Percentiles rank a stretch among this genome's conserved stretches.
These are phyloP conservation scores for Danio choprae DNA, from an alignment of 2,797 vertebrate genomes.

Conservation along the genomic window DNA sequence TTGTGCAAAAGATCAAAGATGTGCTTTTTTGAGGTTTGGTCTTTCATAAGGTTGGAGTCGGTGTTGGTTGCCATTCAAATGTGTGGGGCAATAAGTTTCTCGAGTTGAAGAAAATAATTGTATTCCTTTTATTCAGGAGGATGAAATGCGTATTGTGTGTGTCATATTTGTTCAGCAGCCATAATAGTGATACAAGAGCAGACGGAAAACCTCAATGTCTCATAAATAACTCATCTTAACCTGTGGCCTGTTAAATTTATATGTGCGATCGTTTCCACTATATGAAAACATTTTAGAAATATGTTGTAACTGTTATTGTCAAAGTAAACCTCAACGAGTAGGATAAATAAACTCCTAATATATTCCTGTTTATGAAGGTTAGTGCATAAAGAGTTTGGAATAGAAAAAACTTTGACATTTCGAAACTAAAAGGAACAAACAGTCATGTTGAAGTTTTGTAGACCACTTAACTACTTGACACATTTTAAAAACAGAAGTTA, in stretches of 20 bases:
- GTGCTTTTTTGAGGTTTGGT: too few relatives aligned
- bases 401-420: not conserved
- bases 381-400: too few relatives aligned
- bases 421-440: not conserved
- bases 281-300: not conserved
- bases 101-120: too few relatives aligned
- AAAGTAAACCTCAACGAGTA: not conserved
- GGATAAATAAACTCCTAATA: too few relatives aligned
- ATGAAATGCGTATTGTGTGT: too few relatives aligned
- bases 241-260: not conserved
- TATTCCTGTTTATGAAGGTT: not conserved
- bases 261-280: not conserved
- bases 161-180: too few relatives aligned
- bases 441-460: not conserved
- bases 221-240: not conserved
- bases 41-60: too few relatives aligned
- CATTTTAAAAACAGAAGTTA: constrained; percentile 7
- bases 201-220: not conserved
- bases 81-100: too few relatives aligned
- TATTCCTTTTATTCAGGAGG: too few relatives aligned
- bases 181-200: too few relatives aligned
- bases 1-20: too few relatives aligned
- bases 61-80: too few relatives aligned
- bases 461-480: not conserved
- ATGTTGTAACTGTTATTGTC: not conserved